phyloP scores from a whole-genome alignment of 2,888 invertebrate species.

The Bombyx huttoni region DNA sequence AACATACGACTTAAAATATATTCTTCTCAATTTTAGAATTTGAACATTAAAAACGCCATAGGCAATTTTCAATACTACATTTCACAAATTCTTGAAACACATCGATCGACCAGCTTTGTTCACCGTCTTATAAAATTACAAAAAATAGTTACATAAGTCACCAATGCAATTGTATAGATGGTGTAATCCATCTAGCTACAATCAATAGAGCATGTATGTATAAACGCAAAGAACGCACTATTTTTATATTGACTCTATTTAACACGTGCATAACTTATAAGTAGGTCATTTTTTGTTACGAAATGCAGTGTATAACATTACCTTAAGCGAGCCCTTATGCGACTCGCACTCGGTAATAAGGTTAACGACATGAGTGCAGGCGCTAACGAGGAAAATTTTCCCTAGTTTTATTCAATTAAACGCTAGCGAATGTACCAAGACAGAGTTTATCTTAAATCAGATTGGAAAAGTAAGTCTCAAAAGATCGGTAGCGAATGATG shows the following conservation, averaged over 20 bases:
- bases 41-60: too few relatives aligned
- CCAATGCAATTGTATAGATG: too few relatives aligned
- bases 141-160: too few relatives aligned
- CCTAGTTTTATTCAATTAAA: conserved; percentile 38
- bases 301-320: conserved; percentile 16
- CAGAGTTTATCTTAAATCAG: conserved; percentile 5
- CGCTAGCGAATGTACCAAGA: conserved; percentile 14
- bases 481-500: conserved; percentile 16
- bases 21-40: too few relatives aligned
- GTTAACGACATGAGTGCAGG: conserved; percentile 52
- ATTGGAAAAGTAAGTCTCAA: conserved; percentile 6
- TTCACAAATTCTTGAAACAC: too few relatives aligned
- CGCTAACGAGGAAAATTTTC: conserved; percentile 41
- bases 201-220: too few relatives aligned
- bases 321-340: conserved; percentile 15
- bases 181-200: too few relatives aligned
- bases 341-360: conserved; percentile 46
- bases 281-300: conserved; percentile 20
- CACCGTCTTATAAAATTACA: too few relatives aligned
- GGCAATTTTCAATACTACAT: too few relatives aligned
- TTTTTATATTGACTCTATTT: not conserved
- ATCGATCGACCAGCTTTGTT: too few relatives aligned
- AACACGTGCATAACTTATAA: conserved; percentile 4
- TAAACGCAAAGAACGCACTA: not conserved
- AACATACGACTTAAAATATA: too few relatives aligned